Evolutionary conservation across 1,140 invertebrate genomes (phyloP), one percentile per base, ranked within the genome.

Genomic region (Aphaenogaster ashmeadi): DNA sequence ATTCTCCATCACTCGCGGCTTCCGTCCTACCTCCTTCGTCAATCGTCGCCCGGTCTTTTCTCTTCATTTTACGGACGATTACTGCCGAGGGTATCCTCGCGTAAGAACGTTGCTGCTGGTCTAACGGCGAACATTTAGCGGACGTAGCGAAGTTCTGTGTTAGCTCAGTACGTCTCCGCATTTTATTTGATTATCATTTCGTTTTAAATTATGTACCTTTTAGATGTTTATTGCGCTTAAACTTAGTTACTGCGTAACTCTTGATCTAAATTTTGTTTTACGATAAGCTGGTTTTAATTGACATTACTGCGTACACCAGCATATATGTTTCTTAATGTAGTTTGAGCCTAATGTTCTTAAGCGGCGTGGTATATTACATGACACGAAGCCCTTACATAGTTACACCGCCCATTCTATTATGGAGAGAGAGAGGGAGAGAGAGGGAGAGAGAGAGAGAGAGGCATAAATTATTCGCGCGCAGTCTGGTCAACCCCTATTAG

Each of bases 11-110:
- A 72, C 54, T 41, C 33, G 80, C 27, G 60, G 56, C 41, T 64
- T 88, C 80, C 41, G 44, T 64, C n/a, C 18, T 38, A 27, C 9
- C 54, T 44, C 21, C 38, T 87, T n/a, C 58, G 54, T 69, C 58
- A 67, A 18, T 56, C 66, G 71, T 52, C 52, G 13, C 38, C 8
- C 36, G 11, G 33, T 13, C 41, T 81, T 64, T 66, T 83, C 66
- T 41, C 38, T 50, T 33, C 69, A 27, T 87, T 90, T 83, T 54
- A 79, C 79, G 88, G 89, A 75, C 89, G 89, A 87, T 90, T 90
- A 90, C 74, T n/a, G 52, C 3, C 72, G 21, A 66, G n/a, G 66
- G 44, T 83, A 87, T 60, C 58, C 69, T 66, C 58, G 67, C 13
- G 74, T 18, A 60, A 84, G 71, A 77, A 71, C 87, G 52, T 87